Evolutionary conservation across 2,797 vertebrate species (phyloP), one percentile per base, ranked within the genome.

Genomic region (Artibeus jamaicensis): DNA sequence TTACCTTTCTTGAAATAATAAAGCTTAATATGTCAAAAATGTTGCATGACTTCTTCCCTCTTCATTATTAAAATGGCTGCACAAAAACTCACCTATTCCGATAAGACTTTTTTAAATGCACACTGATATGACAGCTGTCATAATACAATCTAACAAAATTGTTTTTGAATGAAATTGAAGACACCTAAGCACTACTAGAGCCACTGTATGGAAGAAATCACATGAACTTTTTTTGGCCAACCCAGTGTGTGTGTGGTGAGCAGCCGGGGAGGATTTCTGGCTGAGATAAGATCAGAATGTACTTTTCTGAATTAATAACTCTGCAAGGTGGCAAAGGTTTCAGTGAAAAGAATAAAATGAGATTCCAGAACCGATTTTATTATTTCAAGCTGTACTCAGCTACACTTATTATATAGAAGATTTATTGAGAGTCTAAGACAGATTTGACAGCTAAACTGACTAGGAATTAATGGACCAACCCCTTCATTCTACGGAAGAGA

Each of bases 311-410:
- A n/a, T 82, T 92, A 82, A 62, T 94, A 83, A 59, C 55, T 73
- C 71, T 42, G 21, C 37, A 68, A 65, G 44, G 85, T 26, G 34
- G 34, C 62, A 77, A 18, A 34, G 57, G 1, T 83, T 91, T 92
- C 77, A 70, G 50, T 29, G 32, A 48, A 82, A 95, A 96, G 50
- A 97, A 89, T 84, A 76, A 82, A 89, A 67, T 74, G 77, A 59
- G 15, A 3, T 65, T 95, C 42, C 78, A 82, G 70, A 67, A 77
- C 39, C 82, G 65, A 55, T 86, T 95, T 89, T 92, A 59, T 67
- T 26, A 78, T 77, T 91, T 76, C 29, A 93, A 65, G 79, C 44
- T 71, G 59, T 67, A 57, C 88, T 92, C 15, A 8, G n/a, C 44
- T 88, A 32, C 16, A 42, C 29, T 85, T 78, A 78, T 73, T 79